Evolutionary conservation across 53 echinoderm and acorn worm genomes (phyloP).

Genomic region (Holothuria scabra): DNA sequence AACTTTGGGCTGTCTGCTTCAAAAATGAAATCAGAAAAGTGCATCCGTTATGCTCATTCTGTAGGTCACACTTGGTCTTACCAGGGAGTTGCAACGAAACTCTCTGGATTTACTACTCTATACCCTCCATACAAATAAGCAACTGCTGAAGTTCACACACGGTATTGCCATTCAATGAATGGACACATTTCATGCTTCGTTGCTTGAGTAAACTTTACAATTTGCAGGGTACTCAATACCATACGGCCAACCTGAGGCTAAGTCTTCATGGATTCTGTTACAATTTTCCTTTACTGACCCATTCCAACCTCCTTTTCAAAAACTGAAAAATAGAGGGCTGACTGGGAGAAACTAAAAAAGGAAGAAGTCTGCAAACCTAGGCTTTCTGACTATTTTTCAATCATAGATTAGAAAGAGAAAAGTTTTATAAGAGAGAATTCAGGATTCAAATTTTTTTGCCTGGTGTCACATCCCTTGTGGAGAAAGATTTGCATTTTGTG

Average conservation of each 20-base stretch:
- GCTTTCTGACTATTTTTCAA: slow-evolving; percentile 26
- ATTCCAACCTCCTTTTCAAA: slow-evolving; percentile 6
- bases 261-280: slow-evolving; percentile 10
- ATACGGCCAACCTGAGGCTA: neutral
- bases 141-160: slow-evolving; percentile 11
- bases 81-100: too few species aligned
- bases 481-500: neutral
- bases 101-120: too few species aligned
- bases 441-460: neutral
- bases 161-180: neutral
- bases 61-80: neutral
- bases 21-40: neutral
- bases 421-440: slow-evolving; percentile 25
- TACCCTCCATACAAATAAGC: neutral
- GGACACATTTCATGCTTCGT: slow-evolving; percentile 1
- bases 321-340: neutral
- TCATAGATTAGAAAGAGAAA: slow-evolving; percentile 24
- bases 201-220: neutral
- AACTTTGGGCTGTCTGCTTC: too few species aligned
- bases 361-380: slow-evolving; percentile 1
- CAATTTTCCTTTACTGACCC: neutral
- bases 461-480: neutral
- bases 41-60: neutral
- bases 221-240: neutral
- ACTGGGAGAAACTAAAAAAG: neutral